phyloP scores from a whole-genome alignment of 2,797 vertebrate genomes.

The Bradypus variegatus region DNA sequence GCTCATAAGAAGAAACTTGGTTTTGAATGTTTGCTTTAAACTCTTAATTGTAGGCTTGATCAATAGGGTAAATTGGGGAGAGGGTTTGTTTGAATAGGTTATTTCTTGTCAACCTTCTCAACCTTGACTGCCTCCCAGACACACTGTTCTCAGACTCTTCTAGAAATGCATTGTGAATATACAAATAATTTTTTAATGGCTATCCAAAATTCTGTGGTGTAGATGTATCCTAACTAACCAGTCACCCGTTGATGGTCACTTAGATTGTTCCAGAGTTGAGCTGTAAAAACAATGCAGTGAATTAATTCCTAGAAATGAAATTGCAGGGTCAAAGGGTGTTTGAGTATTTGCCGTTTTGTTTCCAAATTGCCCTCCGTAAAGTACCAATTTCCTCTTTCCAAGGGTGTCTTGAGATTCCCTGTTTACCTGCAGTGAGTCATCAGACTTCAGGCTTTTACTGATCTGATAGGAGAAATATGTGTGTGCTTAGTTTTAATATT shows the following conservation, averaged over 20 bases:
- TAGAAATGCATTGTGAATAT: neutral
- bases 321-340: neutral
- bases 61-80: neutral
- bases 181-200: neutral
- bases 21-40: neutral
- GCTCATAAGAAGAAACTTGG: neutral
- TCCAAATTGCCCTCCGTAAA: neutral
- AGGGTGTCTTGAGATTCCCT: rapidly evolving
- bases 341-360: neutral
- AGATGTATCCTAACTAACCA: neutral
- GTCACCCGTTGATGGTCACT: neutral
- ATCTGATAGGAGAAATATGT: no score
- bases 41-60: neutral
- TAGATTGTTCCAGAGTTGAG: neutral
- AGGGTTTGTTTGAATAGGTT: constrained; percentile 3
- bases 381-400: neutral
- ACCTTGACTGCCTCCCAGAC: neutral
- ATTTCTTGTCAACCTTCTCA: neutral
- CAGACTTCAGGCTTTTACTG: no score
- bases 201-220: neutral
- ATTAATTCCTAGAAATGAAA: neutral
- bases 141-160: neutral
- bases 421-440: no score
- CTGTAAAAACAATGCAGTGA: neutral
- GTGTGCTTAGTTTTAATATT: no score